These are phyloP conservation scores for Hoplodrina ambigua DNA, from an alignment of 2,888 invertebrate species.

Conservation along the genomic window DNA sequence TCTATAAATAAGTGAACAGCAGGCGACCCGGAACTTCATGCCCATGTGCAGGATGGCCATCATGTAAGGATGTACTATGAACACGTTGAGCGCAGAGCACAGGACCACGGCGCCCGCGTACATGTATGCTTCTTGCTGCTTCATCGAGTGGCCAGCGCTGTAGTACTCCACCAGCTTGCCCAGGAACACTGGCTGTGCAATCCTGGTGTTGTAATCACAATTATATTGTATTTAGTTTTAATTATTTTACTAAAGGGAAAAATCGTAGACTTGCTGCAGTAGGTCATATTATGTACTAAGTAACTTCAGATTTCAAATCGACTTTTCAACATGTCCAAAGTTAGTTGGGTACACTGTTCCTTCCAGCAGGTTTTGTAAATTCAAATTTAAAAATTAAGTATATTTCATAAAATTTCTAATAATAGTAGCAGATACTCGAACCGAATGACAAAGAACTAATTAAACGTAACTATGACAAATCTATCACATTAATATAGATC, in stretches of 20 bases:
- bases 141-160: constrained; percentile 79
- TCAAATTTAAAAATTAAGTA: too few relatives aligned
- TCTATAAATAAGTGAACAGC: constrained; percentile 95
- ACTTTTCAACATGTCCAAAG: too few relatives aligned
- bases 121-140: constrained; percentile 92
- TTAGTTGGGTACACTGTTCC: too few relatives aligned
- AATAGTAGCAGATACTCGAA: too few relatives aligned
- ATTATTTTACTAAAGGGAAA: background rate
- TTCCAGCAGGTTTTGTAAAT: too few relatives aligned
- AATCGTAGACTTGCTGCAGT: background rate
- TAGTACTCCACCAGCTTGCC: constrained; percentile 92
- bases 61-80: constrained; percentile 97
- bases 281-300: background rate
- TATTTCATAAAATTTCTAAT: too few relatives aligned
- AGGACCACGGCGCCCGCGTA: constrained; percentile 94
- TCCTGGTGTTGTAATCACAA: constrained; percentile 79
- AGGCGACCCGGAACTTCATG: constrained; percentile 95
- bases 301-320: background rate
- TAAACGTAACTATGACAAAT: background rate
- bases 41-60: constrained; percentile 95
- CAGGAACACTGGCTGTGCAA: constrained; percentile 92
- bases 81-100: constrained; percentile 93
- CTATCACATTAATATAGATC: background rate
- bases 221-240: constrained; percentile 19
- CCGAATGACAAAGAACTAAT: too few relatives aligned